phyloP scores from a whole-genome alignment of 2,113 vertebrate species.

The Dicentrarchus labrax region DNA sequence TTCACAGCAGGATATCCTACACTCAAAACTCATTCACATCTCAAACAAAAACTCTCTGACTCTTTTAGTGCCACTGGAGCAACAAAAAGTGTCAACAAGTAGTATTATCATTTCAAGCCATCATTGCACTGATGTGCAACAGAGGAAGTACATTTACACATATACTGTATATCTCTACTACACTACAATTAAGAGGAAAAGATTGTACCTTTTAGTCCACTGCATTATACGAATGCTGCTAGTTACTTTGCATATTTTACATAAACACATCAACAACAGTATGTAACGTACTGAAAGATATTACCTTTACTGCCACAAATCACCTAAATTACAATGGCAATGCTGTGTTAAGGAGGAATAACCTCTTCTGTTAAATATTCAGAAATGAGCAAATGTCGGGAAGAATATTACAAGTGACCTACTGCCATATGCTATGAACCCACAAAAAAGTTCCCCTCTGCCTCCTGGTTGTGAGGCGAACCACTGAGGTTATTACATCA shows the following conservation, averaged over 20 bases:
- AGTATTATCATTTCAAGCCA: neutral
- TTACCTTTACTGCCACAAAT: neutral
- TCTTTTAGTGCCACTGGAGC: neutral
- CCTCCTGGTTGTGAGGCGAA: too few relatives aligned
- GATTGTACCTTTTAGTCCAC: neutral
- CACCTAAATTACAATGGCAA: neutral
- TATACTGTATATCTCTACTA: neutral
- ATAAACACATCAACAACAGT: neutral
- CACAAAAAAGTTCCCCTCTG: too few relatives aligned
- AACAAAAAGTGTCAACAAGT: neutral
- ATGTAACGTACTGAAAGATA: neutral
- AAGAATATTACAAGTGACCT: too few relatives aligned
- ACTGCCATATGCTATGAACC: too few relatives aligned
- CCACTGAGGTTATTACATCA: too few relatives aligned
- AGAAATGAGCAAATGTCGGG: too few relatives aligned
- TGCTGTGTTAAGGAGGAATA: neutral
- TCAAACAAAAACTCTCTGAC: neutral
- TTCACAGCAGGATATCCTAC: neutral
- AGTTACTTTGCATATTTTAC: neutral
- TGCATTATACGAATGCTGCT: neutral
- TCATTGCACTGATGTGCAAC: neutral
- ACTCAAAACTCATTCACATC: slow-evolving; percentile 1
- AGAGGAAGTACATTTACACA: neutral
- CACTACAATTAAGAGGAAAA: neutral
- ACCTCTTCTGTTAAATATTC: too few relatives aligned